Conservation (phyloP, 2,797 vertebrate genomes). For the Nyctalus aviator region DNA sequence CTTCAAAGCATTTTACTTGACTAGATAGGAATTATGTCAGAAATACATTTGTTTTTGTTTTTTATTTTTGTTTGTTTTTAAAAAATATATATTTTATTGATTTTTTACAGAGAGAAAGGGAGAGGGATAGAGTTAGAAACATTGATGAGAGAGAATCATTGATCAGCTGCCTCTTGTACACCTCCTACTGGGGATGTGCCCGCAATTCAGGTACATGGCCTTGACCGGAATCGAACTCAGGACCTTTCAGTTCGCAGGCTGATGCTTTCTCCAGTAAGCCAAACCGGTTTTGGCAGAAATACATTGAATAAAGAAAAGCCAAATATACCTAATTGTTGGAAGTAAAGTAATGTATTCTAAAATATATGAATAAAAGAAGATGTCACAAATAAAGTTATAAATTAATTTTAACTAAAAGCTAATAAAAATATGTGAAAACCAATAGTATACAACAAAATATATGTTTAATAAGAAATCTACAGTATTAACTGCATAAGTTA, state of each 20-base stretch:
- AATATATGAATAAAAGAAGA: background rate
- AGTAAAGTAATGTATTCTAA: background rate
- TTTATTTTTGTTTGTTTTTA: no score
- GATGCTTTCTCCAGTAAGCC: no score
- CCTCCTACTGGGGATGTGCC: no score
- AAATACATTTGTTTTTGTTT: background rate
- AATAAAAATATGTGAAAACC: background rate
- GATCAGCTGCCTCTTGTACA: no score
- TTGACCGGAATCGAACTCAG: no score
- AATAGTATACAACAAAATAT: background rate
- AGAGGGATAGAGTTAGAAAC: no score
- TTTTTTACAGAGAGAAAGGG: no score
- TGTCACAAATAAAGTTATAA: background rate
- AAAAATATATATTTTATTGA: no score
- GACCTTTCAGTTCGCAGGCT: no score
- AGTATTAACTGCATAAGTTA: background rate
- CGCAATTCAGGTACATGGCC: no score
- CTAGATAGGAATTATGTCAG: background rate
- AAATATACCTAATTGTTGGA: background rate
- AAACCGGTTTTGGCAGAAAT: background rate
- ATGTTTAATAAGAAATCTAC: background rate
- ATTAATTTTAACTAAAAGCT: conserved; percentile 13
- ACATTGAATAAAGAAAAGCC: background rate
- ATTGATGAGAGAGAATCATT: no score
- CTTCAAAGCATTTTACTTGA: background rate